These are phyloP conservation scores for cat (Felis catus) DNA, from an alignment of 2,113 vertebrate genomes.

Conservation along the genomic window DNA sequence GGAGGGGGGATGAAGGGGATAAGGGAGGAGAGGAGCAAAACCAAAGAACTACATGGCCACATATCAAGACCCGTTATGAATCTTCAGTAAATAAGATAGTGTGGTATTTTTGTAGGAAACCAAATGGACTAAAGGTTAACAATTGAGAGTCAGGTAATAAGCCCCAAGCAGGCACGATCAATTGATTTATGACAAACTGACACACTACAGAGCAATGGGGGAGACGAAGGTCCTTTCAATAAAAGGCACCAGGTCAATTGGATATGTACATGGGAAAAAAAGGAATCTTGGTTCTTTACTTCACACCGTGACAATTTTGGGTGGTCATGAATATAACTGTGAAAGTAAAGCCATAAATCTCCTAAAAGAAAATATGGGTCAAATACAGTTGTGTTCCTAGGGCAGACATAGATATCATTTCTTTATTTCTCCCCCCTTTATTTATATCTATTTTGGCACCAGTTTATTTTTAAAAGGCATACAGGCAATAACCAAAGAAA, in stretches of 20 bases:
- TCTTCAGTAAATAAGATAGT: not conserved
- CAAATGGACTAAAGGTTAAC: not conserved
- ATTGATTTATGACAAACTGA: not conserved
- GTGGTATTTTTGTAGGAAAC: not conserved
- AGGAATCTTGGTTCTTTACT: not conserved
- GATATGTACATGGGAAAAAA: not conserved
- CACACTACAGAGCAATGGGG: not conserved
- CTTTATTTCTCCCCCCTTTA: not conserved
- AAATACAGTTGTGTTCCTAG: not conserved
- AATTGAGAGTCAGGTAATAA: not conserved
- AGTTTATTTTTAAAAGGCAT: conserved; percentile 66
- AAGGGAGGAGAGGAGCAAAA: not conserved
- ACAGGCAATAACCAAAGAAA: conserved; percentile 54
- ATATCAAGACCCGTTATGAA: not conserved
- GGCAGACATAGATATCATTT: not conserved
- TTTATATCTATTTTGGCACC: conserved; percentile 33
- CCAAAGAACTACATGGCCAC: not conserved
- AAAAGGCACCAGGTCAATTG: not conserved
- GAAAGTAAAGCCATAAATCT: not conserved
- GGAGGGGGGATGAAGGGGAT: not conserved
- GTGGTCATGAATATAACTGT: not conserved
- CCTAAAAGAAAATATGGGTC: not conserved
- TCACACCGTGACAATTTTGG: not conserved
- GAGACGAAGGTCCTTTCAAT: not conserved
- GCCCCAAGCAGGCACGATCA: not conserved